phyloP scores from a whole-genome alignment of 2,797 vertebrate genomes.

The Galago senegalensis region DNA sequence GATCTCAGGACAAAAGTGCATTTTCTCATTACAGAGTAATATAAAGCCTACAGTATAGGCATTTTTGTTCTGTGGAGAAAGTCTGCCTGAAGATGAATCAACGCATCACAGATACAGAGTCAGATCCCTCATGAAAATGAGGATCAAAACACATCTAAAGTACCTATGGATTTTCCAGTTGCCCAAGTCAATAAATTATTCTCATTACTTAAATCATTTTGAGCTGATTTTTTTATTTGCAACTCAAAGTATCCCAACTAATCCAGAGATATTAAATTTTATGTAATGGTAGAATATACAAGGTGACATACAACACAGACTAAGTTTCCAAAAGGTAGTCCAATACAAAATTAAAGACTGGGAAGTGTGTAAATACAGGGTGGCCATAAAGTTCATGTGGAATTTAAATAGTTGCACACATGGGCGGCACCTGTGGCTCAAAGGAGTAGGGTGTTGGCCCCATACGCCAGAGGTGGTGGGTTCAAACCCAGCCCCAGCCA shows the following conservation, averaged over 20 bases:
- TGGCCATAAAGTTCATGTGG: no score
- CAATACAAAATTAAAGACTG: neutral
- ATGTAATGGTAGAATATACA: neutral
- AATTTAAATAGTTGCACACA: no score
- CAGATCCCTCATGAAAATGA: neutral
- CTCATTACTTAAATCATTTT: neutral
- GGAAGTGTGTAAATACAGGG: neutral
- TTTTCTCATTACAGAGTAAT: conserved; percentile 27
- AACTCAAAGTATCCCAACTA: neutral
- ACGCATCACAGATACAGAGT: neutral
- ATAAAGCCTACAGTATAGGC: neutral
- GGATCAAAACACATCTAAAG: neutral
- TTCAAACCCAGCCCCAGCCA: no score
- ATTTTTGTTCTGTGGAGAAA: neutral
- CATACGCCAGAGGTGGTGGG: no score
- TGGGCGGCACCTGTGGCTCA: no score
- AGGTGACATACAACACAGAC: neutral
- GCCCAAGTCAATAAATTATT: neutral
- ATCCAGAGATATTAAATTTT: conserved; percentile 1
- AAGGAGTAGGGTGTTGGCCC: no score
- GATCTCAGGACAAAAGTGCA: neutral
- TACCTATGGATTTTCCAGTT: neutral
- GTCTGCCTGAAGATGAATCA: neutral
- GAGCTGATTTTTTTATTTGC: conserved; percentile 27
- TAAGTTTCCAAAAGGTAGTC: conserved; percentile 3